These are phyloP conservation scores for Plagodis pulveraria DNA, from an alignment of 2,888 invertebrate species.

Conservation along the genomic window DNA sequence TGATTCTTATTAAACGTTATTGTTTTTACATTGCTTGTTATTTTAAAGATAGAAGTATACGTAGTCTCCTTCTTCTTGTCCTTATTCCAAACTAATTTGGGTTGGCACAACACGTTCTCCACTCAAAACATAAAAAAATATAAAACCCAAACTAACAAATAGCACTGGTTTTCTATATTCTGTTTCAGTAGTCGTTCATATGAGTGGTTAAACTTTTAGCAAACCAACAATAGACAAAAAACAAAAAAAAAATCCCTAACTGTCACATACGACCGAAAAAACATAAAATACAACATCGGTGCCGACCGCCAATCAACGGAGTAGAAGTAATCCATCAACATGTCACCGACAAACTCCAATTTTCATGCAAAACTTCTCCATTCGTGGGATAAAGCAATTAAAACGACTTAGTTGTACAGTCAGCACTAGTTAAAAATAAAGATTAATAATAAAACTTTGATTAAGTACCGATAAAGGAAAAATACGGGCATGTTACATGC, in stretches of 20 bases:
- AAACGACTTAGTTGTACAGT: conserved; percentile 47
- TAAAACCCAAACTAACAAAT: conserved; percentile 3
- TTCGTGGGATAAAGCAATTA: conserved; percentile 54
- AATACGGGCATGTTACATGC: too few species aligned
- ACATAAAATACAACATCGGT: conserved; percentile 19
- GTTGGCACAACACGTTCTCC: not conserved
- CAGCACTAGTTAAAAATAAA: not conserved
- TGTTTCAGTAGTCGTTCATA: conserved; percentile 4
- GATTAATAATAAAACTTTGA: too few species aligned
- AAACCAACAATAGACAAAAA: conserved; percentile 24
- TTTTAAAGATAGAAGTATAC: too few species aligned
- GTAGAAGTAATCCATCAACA: conserved; percentile 67
- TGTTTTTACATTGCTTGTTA: too few species aligned
- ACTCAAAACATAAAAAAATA: not conserved
- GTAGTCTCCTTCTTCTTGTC: too few species aligned
- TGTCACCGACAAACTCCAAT: conserved; percentile 60
- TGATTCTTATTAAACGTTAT: too few species aligned
- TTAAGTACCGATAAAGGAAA: too few species aligned
- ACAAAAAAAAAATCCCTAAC: conserved; percentile 17
- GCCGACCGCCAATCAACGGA: conserved; percentile 71
- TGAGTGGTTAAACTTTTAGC: conserved; percentile 3
- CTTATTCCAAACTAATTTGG: too few species aligned
- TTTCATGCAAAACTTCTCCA: conserved; percentile 47
- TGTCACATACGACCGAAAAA: conserved; percentile 28
- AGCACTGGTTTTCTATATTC: conserved; percentile 10